Conservation (phyloP, 2,888 invertebrate genomes). For the Pasiphila rectangulata region DNA sequence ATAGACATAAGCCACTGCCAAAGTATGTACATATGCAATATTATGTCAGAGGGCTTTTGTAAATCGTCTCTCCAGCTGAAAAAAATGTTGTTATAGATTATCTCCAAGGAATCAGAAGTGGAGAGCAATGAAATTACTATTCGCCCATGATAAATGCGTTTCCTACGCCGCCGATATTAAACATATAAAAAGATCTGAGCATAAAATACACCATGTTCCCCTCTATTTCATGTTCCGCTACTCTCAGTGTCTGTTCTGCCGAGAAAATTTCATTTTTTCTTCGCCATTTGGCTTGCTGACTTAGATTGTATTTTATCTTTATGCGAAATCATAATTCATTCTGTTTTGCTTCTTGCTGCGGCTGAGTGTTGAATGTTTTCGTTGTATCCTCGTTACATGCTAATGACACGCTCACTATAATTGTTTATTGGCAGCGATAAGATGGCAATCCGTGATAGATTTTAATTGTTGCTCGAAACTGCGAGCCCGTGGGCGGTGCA, state of each 20-base stretch:
- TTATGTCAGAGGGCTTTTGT: too few relatives aligned
- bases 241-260: constrained; percentile 56
- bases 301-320: constrained; percentile 79
- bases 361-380: constrained; percentile 68
- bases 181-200: constrained; percentile 22
- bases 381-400: constrained; percentile 59
- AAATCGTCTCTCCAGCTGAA: too few relatives aligned
- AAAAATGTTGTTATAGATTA: too few relatives aligned
- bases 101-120: constrained; percentile 7
- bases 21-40: too few relatives aligned
- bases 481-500: constrained; percentile 20
- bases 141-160: constrained; percentile 18
- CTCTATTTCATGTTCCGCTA: constrained; percentile 56
- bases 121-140: constrained; percentile 14
- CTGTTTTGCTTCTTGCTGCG: constrained; percentile 63
- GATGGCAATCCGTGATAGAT: constrained; percentile 52
- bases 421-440: constrained; percentile 63
- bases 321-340: constrained; percentile 78
- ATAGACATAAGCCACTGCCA: too few relatives aligned
- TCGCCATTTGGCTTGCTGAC: constrained; percentile 70
- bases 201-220: constrained; percentile 41
- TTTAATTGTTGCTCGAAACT: constrained; percentile 47
- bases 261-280: constrained; percentile 73
- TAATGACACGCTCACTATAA: constrained; percentile 59
- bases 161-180: constrained; percentile 21